phyloP scores from a whole-genome alignment of 1,140 invertebrate genomes.

The Brachionus plicatilis region DNA sequence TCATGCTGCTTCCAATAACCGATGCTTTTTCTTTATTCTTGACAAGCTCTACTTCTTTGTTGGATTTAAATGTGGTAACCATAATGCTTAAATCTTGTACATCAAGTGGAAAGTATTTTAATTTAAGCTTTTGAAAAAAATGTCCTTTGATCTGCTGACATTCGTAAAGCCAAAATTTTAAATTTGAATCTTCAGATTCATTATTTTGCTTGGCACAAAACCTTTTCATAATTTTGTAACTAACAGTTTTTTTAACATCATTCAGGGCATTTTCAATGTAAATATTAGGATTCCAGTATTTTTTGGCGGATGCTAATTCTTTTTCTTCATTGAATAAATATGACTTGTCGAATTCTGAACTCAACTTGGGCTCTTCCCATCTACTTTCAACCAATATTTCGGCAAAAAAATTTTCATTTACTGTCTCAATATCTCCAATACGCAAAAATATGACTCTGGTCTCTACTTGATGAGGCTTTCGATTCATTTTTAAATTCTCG shows the following conservation, averaged over 20 bases:
- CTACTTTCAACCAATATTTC: slow-evolving; percentile 41
- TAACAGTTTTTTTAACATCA: slow-evolving; percentile 28
- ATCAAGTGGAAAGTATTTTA: neutral
- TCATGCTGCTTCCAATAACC: slow-evolving; percentile 5
- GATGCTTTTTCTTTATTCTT: slow-evolving; percentile 17
- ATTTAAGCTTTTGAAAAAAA: neutral
- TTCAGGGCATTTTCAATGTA: slow-evolving; percentile 42
- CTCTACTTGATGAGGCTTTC: neutral
- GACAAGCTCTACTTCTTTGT: slow-evolving; percentile 25
- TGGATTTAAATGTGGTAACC: slow-evolving; percentile 21
- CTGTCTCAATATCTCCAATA: slow-evolving; percentile 42
- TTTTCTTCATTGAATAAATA: slow-evolving; percentile 25
- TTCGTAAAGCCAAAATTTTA: neutral
- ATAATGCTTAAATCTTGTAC: slow-evolving; percentile 40
- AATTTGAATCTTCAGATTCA: neutral
- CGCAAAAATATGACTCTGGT: slow-evolving; percentile 40
- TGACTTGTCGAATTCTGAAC: neutral
- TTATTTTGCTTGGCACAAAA: neutral
- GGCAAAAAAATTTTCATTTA: slow-evolving; percentile 42
- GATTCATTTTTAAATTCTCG: neutral
- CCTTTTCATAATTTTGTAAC: neutral
- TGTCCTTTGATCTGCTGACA: neutral
- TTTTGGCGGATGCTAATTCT: neutral
- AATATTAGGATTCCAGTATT: slow-evolving; percentile 36
- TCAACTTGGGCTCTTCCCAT: slow-evolving; percentile 39